Percentiles rank a stretch among this genome's conserved stretches.
phyloP scores from a whole-genome alignment of 2,113 vertebrate species.

The Cyphomyrus plagiostoma region DNA sequence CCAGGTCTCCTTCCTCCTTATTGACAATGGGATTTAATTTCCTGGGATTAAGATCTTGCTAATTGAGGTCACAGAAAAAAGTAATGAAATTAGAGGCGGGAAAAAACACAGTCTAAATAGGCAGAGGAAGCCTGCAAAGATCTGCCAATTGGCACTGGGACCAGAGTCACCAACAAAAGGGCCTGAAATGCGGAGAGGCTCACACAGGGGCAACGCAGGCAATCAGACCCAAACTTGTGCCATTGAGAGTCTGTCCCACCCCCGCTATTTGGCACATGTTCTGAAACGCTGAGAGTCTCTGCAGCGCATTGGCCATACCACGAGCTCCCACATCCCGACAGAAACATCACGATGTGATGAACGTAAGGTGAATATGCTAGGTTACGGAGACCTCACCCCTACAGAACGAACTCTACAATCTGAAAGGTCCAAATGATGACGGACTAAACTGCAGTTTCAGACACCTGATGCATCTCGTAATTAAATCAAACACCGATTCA shows the following conservation, averaged over 20 bases:
- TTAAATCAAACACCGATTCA: background rate
- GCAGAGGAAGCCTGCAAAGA: constrained; percentile 39
- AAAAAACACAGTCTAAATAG: constrained; percentile 34
- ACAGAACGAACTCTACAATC: background rate
- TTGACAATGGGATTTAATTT: constrained; percentile 43
- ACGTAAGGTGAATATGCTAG: background rate
- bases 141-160: constrained; percentile 50
- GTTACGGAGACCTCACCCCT: background rate
- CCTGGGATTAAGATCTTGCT: constrained; percentile 45
- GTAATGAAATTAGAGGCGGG: constrained; percentile 52
- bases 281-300: background rate
- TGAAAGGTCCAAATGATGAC: background rate
- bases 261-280: background rate
- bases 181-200: constrained; percentile 31
- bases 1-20: constrained; percentile 33
- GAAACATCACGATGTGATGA: background rate
- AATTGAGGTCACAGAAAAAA: constrained; percentile 56
- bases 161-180: constrained; percentile 40
- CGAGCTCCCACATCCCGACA: background rate
- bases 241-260: constrained; percentile 26
- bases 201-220: constrained; percentile 21
- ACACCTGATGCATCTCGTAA: background rate
- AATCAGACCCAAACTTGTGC: constrained; percentile 3
- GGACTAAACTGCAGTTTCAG: background rate
- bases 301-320: constrained; percentile 18